A percentile compares a stretch with the other conserved stretches of the same genome.
These are phyloP conservation scores for Arctopsyche grandis DNA, from an alignment of 1,140 invertebrate genomes.

Conservation along the genomic window DNA sequence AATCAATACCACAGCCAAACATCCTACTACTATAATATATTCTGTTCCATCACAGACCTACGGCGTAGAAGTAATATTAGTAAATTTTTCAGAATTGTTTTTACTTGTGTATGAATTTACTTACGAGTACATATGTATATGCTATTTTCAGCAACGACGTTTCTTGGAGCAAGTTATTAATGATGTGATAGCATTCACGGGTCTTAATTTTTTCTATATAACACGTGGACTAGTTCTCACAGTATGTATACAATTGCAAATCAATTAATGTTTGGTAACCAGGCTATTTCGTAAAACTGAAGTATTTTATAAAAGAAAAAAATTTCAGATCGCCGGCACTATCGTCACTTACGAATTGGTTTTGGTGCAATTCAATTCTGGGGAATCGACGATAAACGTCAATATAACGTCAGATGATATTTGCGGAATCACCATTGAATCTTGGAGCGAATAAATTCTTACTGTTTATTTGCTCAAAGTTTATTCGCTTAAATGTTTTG, in stretches of 20 bases:
- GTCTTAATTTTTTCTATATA: conserved; percentile 72
- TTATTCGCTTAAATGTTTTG: too few relatives aligned
- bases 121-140: not conserved
- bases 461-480: too few relatives aligned
- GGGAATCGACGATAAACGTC: conserved; percentile 38
- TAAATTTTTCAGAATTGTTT: too few relatives aligned
- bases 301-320: too few relatives aligned
- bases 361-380: conserved; percentile 58
- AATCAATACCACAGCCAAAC: conserved; percentile 67
- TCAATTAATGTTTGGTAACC: too few relatives aligned
- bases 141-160: conserved; percentile 65
- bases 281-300: too few relatives aligned
- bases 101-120: not conserved
- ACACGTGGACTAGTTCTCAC: conserved; percentile 72
- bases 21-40: conserved; percentile 67
- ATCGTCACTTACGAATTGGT: conserved; percentile 73
- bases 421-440: conserved; percentile 30
- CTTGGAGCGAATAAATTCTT: not conserved
- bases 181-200: conserved; percentile 70
- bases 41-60: conserved; percentile 67
- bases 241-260: conserved; percentile 59
- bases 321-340: conserved; percentile 65
- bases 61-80: conserved; percentile 65
- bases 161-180: conserved; percentile 69
- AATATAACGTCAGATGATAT: conserved; percentile 47